phyloP scores from a whole-genome alignment of 1,140 invertebrate genomes.

The Glossosoma conforme region DNA sequence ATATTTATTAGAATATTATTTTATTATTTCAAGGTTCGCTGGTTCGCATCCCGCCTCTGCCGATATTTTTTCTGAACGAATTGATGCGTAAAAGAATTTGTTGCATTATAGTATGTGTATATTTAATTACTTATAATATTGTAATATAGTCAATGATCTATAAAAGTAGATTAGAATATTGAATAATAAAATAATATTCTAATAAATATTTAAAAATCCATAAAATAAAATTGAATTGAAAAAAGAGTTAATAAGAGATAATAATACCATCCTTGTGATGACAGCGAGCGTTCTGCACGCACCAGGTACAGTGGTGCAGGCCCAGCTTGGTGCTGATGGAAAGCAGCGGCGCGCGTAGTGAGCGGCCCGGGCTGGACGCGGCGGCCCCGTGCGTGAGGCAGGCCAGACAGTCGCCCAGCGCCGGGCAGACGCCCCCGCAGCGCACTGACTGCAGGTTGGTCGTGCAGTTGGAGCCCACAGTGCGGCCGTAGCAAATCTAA shows the following conservation, averaged over 20 bases:
- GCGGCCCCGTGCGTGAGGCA: conserved; percentile 71
- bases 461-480: conserved; percentile 76
- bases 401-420: conserved; percentile 80
- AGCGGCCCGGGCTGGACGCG: conserved; percentile 28
- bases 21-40: no score
- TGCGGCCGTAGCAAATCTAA: conserved; percentile 75
- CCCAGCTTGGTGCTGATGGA: conserved; percentile 73
- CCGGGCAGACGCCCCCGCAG: conserved; percentile 84
- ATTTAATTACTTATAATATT: no score
- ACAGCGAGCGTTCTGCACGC: conserved; percentile 87
- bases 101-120: no score
- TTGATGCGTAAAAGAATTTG: no score
- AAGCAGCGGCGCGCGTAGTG: conserved; percentile 39
- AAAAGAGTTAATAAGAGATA: conserved; percentile 12
- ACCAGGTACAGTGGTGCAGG: conserved; percentile 82
- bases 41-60: no score
- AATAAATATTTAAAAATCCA: no score
- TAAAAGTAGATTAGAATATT: no score
- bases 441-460: conserved; percentile 82
- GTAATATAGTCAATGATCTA: no score
- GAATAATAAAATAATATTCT: no score
- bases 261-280: conserved; percentile 71
- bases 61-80: no score
- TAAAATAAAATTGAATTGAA: no score
- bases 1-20: no score